Percentiles rank a stretch among this genome's conserved stretches.
phyloP scores from a whole-genome alignment of 2,797 vertebrate species.

The Cirrhinus mrigala region DNA sequence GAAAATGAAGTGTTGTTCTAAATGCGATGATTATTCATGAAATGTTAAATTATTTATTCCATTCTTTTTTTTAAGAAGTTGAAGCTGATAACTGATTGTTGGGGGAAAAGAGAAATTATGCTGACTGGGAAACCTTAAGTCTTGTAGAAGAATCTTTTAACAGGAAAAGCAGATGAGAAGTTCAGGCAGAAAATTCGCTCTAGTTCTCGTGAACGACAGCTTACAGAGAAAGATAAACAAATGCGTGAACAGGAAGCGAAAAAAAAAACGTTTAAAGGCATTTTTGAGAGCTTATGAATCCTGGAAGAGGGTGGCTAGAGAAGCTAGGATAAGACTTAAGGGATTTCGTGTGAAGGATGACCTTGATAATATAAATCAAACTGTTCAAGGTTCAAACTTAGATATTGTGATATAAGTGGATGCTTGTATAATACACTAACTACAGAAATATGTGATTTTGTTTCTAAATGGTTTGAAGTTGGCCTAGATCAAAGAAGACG shows the following conservation, averaged over 20 bases:
- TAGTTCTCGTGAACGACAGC: not conserved
- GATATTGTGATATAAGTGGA: not conserved
- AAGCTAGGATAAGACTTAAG: too few species aligned
- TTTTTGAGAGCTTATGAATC: too few species aligned
- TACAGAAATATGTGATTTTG: too few species aligned
- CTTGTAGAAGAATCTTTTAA: not conserved
- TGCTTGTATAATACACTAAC: not conserved
- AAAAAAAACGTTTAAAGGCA: too few species aligned
- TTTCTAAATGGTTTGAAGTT: too few species aligned
- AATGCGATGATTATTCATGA: too few species aligned
- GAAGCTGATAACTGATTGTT: not conserved
- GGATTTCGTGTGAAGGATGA: too few species aligned
- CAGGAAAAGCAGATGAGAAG: not conserved
- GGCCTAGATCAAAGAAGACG: too few species aligned
- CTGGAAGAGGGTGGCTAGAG: too few species aligned
- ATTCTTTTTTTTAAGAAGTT: too few species aligned
- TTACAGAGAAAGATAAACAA: slow-evolving; percentile 9
- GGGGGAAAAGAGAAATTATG: not conserved
- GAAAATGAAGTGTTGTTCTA: too few species aligned
- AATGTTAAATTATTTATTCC: too few species aligned
- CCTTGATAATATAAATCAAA: not conserved
- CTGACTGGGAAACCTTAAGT: not conserved
- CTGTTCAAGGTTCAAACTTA: not conserved
- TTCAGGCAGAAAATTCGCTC: not conserved
- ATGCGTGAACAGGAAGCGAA: not conserved